Evolutionary conservation across 2,797 vertebrate genomes (phyloP), one percentile per base, ranked within the genome.

Genomic region (Distichodus sexfasciatus): DNA sequence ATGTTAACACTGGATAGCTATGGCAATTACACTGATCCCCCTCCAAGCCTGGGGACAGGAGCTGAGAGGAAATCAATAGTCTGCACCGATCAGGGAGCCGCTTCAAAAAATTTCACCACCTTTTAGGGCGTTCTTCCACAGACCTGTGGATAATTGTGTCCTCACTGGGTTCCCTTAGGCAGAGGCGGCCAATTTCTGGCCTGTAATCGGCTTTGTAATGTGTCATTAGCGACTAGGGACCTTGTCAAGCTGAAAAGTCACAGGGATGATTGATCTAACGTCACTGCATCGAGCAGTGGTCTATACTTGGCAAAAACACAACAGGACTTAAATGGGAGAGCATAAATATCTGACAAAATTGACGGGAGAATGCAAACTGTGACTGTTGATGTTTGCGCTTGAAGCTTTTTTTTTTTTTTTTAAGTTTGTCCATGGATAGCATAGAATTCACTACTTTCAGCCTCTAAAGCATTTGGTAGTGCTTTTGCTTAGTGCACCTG

Each of bases 61-160:
- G 44, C 60, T 15, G 4, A 26, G 24, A 62, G 31, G 24, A 77
- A 80, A 79, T 74, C 70, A 66, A 76, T 77, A 38, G 24, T 19
- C 46, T 55, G 31, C 40, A 29, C 26, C 17, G 6, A 69, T 61
- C 50, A 36, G 59, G 66, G 23, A 43, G 36, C 12, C 6, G 53
- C 47, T 51, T 70, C 23, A 28, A 62, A 74, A 24, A 74, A 66
- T 38, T 47, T 50, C 15, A 72, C 74, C 60, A 58, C 57, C 54
- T 60, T 40, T 67, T 33, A 66, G 50, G 66, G 71, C 59, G 12
- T 31, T 67, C 53, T 43, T 38, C 50, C 11, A 40, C 50, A 28
- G 24, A 35, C 15, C 50, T 23, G 41, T 26, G 64, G 66, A 74
- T 74, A 74, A 77, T 48, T 47, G 11, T 71, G 65, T 77, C 59